Base-by-base conservation (phyloP, 2,888 invertebrate species). In the Drosophila sordidula region DNA sequence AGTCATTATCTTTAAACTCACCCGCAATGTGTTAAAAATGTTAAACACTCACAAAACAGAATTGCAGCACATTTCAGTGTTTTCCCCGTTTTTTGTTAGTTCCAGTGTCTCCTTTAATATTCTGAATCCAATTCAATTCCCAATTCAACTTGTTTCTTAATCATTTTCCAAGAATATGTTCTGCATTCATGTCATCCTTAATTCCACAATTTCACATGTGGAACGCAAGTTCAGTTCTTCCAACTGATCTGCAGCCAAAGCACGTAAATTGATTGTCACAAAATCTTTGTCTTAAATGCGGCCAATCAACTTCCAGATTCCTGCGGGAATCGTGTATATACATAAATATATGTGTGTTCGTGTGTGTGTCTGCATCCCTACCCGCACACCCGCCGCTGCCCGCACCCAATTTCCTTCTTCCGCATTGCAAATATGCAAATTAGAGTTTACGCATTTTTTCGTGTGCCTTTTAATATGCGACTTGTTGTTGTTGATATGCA, bases 341-440 rank as follows among this genome's bases (percentile, higher is more conserved):
- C n/a, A n/a, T n/a, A n/a, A n/a, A n/a, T n/a, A n/a, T n/a, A n/a
- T n/a, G n/a, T n/a, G n/a, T n/a, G n/a, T n/a, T n/a, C 18, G 2
- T 52, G n/a, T 54, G 6, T 44, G 25, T 50, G 36, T n/a, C n/a
- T 32, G 38, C n/a, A 41, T 26, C 29, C 56, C 45, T 39, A 6
- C 14, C 25, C 3, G 6, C 9, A 9, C 25, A 26, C 47, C 14
- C 39, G 26, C 16, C 18, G n/a, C 14, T 29, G 14, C 47, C 42
- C 22, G 34, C 39, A 26, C 3, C 50, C 69, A 70, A 74, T 74
- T 74, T 70, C 59, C 74, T 55, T 45, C 59, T 70, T 70, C 76
- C 64, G 64, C 56, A 62, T 69, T 42, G 59, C 66, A 69, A 75
- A 72, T 69, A 76, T 83, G 85, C 70, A 83, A 83, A 83, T 85